These are phyloP conservation scores for Agrotis ipsilon DNA, from an alignment of 2,888 invertebrate genomes.

Conservation along the genomic window DNA sequence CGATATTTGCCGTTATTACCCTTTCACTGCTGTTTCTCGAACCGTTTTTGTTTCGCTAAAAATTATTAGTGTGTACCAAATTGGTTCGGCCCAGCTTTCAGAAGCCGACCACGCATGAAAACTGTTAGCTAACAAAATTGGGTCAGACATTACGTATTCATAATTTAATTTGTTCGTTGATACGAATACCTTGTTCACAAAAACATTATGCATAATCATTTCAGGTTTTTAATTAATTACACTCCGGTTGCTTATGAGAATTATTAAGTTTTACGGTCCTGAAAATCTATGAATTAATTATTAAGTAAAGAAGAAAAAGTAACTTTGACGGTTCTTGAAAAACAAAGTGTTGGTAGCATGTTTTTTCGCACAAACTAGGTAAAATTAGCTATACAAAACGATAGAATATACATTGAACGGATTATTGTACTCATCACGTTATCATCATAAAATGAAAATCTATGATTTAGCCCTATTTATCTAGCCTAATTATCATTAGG, in stretches of 20 bases:
- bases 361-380: neutral
- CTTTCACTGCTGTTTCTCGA: neutral
- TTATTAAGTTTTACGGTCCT: constrained; percentile 11
- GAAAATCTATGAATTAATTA: neutral
- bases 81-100: constrained; percentile 28
- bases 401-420: too few relatives aligned
- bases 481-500: too few relatives aligned
- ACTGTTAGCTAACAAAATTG: constrained; percentile 35
- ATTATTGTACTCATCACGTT: neutral
- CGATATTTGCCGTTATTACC: neutral
- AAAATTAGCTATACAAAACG: too few relatives aligned
- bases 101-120: constrained; percentile 26
- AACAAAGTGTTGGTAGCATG: neutral
- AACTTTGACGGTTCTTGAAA: neutral
- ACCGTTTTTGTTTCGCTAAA: constrained; percentile 16
- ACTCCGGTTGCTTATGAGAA: neutral
- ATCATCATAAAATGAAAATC: neutral
- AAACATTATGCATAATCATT: constrained; percentile 16
- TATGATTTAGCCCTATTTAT: too few relatives aligned
- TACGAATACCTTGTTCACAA: constrained; percentile 32
- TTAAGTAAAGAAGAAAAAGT: constrained; percentile 8
- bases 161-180: constrained; percentile 47
- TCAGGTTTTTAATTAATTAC: constrained; percentile 28
- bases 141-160: constrained; percentile 55
- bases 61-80: constrained; percentile 21